Evolutionary conservation across 2,888 invertebrate species (phyloP).

Genomic region (Dicyrtoma fusca): DNA sequence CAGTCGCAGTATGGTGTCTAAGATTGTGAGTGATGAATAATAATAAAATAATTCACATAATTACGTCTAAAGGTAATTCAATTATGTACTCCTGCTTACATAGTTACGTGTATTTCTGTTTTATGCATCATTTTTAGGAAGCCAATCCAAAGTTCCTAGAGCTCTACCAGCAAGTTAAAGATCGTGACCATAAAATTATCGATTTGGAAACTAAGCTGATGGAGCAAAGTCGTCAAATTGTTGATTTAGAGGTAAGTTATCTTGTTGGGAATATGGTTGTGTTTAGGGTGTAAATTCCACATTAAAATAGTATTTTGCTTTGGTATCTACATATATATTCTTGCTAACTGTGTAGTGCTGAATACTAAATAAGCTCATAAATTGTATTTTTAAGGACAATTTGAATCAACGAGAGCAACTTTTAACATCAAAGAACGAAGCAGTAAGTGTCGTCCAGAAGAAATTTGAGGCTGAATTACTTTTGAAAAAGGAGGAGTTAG

Average conservation of each 20-base stretch:
- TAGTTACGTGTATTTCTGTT: too few species aligned
- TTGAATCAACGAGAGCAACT: constrained; percentile 47
- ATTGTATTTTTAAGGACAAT: constrained; percentile 40
- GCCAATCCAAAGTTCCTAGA: constrained; percentile 44
- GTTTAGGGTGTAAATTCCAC: too few species aligned
- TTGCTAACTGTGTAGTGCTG: background rate
- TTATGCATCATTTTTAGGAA: constrained; percentile 41
- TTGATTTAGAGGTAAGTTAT: constrained; percentile 45
- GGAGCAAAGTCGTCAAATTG: constrained; percentile 41
- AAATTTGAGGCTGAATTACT: constrained; percentile 44
- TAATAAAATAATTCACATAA: background rate
- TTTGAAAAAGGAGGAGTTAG: constrained; percentile 44
- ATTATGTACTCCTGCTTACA: background rate
- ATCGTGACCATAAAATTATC: constrained; percentile 44
- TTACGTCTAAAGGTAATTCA: background rate
- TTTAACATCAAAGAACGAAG: constrained; percentile 45
- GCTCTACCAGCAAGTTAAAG: constrained; percentile 44
- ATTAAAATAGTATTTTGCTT: too few species aligned
- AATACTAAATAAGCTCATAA: background rate
- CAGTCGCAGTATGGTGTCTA: constrained; percentile 11
- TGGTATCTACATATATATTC: background rate
- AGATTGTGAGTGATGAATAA: constrained; percentile 18
- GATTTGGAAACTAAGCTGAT: constrained; percentile 41
- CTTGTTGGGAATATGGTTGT: too few species aligned
- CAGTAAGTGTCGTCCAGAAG: constrained; percentile 41